Evolutionary conservation across 2,888 invertebrate genomes (phyloP).

Genomic region (Danaus chrysippus): DNA sequence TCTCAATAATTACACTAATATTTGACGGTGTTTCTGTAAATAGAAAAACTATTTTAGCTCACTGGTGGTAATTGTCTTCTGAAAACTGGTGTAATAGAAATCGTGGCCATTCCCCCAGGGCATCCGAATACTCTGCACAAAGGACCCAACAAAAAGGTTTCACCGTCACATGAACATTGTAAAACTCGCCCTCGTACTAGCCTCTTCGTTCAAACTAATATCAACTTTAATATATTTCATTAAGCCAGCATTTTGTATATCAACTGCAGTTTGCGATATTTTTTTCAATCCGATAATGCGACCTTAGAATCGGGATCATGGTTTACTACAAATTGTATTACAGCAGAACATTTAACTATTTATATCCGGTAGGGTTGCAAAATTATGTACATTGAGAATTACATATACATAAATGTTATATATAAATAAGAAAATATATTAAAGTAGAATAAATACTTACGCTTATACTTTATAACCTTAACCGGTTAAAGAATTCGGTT

Average conservation of each 20-base stretch:
- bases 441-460: too few species aligned
- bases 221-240: constrained; percentile 42
- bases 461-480: too few species aligned
- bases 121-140: constrained; percentile 72
- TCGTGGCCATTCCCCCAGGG: constrained; percentile 70
- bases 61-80: constrained; percentile 58
- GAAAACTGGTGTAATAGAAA: constrained; percentile 75
- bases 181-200: constrained; percentile 70
- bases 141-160: constrained; percentile 76
- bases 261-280: constrained; percentile 61
- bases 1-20: too few species aligned
- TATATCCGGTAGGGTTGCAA: constrained; percentile 48
- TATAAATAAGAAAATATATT: too few species aligned
- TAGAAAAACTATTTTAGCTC: constrained; percentile 47
- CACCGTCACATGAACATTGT: constrained; percentile 77
- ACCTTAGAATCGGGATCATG: constrained; percentile 77
- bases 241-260: constrained; percentile 51
- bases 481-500: too few species aligned
- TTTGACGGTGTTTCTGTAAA: too few species aligned
- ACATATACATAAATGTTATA: background rate
- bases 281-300: constrained; percentile 78
- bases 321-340: constrained; percentile 79
- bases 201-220: constrained; percentile 50
- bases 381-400: background rate
- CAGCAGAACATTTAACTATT: constrained; percentile 77